phyloP scores from a whole-genome alignment of 2,113 vertebrate species.

The Scalopus aquaticus region DNA sequence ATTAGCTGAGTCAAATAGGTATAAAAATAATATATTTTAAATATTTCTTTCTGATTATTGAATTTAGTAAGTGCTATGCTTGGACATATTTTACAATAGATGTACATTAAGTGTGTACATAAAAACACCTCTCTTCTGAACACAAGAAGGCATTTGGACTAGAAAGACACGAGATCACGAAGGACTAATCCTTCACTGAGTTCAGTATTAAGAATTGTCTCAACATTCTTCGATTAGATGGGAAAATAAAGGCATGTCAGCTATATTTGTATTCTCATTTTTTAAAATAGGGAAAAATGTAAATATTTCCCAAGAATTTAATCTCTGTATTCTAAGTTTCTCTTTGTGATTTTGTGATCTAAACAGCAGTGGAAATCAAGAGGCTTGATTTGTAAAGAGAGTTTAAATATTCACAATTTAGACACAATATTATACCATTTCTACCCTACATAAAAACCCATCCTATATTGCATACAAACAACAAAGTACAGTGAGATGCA shows the following conservation, averaged over 20 bases:
- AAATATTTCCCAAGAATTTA: neutral
- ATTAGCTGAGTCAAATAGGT: neutral
- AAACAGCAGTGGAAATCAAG: neutral
- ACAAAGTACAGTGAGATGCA: neutral
- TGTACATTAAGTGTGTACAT: neutral
- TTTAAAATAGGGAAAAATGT: neutral
- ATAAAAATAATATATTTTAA: neutral
- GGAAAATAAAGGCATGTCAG: neutral
- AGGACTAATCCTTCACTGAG: neutral
- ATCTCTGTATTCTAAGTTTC: neutral
- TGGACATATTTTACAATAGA: neutral
- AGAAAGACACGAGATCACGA: neutral
- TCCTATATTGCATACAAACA: neutral
- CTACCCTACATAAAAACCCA: neutral
- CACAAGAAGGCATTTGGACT: neutral
- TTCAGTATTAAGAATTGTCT: neutral
- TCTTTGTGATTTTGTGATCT: neutral
- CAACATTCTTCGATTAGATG: neutral
- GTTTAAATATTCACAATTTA: conserved; percentile 5
- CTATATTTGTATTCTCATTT: neutral
- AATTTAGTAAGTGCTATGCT: neutral
- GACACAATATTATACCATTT: neutral
- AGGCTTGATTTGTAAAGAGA: neutral
- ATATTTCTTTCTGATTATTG: neutral
- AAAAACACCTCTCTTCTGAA: neutral